Conservation (phyloP, 2,797 vertebrate species). For the Nasua narica region DNA sequence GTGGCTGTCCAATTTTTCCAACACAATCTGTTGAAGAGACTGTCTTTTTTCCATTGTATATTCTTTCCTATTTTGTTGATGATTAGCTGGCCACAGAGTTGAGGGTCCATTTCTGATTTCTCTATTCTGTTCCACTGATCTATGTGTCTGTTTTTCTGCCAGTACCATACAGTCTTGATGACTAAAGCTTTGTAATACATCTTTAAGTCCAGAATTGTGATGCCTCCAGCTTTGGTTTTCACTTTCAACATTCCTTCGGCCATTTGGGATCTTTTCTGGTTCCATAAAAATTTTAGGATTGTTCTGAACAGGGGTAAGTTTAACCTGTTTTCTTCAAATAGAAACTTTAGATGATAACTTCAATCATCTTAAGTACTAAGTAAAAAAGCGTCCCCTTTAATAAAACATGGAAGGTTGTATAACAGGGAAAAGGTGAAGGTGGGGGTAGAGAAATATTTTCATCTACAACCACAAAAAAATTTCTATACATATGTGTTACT, state of each 20-base stretch:
- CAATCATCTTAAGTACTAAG: not conserved
- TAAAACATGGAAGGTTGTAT: slow-evolving; percentile 89
- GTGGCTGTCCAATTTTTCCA: too few species aligned
- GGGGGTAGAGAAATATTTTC: slow-evolving; percentile 85
- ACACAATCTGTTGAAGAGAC: too few species aligned
- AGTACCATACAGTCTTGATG: not conserved
- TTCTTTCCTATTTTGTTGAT: too few species aligned
- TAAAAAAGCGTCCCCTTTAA: slow-evolving; percentile 82
- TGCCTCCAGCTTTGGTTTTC: not conserved
- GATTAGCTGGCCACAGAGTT: not conserved
- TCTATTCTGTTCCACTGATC: not conserved
- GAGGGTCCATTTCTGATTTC: not conserved
- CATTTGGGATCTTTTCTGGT: not conserved
- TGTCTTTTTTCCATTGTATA: too few species aligned
- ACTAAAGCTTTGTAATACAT: not conserved
- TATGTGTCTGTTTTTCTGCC: not conserved
- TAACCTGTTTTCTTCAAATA: not conserved
- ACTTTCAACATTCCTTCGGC: not conserved
- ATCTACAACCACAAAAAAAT: slow-evolving; percentile 90
- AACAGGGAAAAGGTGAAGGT: slow-evolving; percentile 82
- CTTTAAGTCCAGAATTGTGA: not conserved
- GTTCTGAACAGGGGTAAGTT: not conserved
- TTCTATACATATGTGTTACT: slow-evolving; percentile 87
- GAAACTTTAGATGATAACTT: not conserved
- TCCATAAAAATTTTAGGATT: not conserved